Evolutionary conservation across 2,113 vertebrate species (phyloP).

Genomic region (Turdus rufiventris): DNA sequence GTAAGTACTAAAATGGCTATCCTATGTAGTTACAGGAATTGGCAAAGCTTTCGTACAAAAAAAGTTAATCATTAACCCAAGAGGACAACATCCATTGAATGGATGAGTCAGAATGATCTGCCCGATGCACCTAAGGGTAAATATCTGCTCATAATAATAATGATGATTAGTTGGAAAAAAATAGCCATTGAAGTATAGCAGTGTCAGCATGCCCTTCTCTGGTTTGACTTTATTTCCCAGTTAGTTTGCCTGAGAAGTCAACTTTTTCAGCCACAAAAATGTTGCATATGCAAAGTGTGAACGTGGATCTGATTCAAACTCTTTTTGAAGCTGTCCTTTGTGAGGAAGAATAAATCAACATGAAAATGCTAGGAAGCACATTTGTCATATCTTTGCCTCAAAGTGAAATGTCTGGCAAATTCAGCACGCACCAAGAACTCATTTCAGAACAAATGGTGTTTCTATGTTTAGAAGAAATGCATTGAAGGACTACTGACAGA

Average conservation of each 20-base stretch:
- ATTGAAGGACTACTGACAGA: neutral
- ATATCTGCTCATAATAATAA: slow-evolving; percentile 9
- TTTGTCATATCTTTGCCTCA: neutral
- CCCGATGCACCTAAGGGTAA: neutral
- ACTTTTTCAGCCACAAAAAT: neutral
- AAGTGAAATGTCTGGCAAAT: slow-evolving; percentile 20
- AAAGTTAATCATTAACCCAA: neutral
- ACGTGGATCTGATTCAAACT: slow-evolving; percentile 36
- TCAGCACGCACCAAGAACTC: neutral
- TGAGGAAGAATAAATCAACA: neutral
- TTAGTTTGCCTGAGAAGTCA: neutral
- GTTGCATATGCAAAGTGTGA: neutral
- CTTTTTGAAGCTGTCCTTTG: slow-evolving; percentile 19
- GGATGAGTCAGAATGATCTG: slow-evolving; percentile 13
- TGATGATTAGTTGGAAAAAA: neutral
- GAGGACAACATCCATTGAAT: neutral
- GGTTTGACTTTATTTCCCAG: neutral
- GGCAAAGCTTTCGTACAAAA: slow-evolving; percentile 33
- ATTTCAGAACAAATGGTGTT: neutral
- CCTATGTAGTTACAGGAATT: neutral
- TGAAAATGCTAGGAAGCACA: neutral
- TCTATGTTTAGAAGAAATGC: neutral
- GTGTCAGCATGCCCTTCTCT: neutral
- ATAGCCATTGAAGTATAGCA: neutral
- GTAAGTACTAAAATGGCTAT: neutral